phyloP scores from a whole-genome alignment of 1,140 invertebrate genomes.

The Liolophura sinensis region DNA sequence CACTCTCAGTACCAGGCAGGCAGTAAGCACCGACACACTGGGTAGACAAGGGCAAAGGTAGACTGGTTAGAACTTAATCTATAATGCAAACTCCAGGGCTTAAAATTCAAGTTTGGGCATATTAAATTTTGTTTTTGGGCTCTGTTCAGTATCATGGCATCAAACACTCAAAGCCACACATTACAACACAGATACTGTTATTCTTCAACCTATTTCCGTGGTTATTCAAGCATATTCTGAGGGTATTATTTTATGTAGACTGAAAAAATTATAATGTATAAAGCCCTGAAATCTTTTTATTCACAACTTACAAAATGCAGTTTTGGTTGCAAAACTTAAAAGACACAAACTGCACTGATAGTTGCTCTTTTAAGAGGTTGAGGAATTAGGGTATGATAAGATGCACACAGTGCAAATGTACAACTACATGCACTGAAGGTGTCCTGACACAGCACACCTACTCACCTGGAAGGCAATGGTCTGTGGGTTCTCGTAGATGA shows the following conservation, averaged over 20 bases:
- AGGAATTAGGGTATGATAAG: not conserved
- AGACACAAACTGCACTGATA: not conserved
- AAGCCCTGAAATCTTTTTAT: no score
- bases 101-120: not conserved
- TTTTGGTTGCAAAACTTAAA: no score
- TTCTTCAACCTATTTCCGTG: no score
- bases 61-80: no score
- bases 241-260: no score
- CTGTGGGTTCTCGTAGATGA: constrained; percentile 34
- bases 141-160: not conserved
- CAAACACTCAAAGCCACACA: not conserved
- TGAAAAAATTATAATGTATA: no score
- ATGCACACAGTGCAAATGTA: constrained; percentile 26
- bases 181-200: not conserved
- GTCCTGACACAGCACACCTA: not conserved
- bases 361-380: no score
- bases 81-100: no score
- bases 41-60: constrained; percentile 12
- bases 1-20: constrained; percentile 18
- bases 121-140: not conserved
- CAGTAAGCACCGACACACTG: constrained; percentile 41
- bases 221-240: no score
- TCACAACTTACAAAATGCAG: not conserved
- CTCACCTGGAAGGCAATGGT: constrained; percentile 32
- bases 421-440: not conserved